Conservation (phyloP, 1,140 invertebrate genomes). For the Bombus superbus region DNA sequence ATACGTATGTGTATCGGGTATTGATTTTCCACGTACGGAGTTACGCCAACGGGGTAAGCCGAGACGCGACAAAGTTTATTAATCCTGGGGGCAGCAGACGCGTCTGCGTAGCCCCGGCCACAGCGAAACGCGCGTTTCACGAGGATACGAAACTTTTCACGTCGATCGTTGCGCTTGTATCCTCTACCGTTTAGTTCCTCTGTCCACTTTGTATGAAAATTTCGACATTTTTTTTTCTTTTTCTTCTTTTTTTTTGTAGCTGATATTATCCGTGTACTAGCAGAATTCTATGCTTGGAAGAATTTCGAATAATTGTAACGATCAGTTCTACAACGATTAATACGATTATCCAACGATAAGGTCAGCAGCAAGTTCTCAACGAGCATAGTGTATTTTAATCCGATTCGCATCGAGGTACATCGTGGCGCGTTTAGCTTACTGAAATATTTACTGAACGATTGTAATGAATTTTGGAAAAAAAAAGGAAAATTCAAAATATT, state of each 20-base stretch:
- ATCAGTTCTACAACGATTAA: no score
- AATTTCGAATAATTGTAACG: no score
- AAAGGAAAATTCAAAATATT: background rate
- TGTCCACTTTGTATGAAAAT: background rate
- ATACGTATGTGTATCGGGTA: slow-evolving; percentile 75
- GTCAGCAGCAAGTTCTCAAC: no score
- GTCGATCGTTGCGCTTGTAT: background rate
- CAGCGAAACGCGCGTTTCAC: slow-evolving; percentile 21
- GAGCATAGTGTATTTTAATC: no score
- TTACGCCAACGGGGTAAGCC: slow-evolving; percentile 64
- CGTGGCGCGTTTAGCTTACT: no score
- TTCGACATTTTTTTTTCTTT: background rate
- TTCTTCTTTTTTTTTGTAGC: background rate
- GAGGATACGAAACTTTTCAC: slow-evolving; percentile 6
- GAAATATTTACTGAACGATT: background rate
- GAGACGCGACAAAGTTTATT: slow-evolving; percentile 70
- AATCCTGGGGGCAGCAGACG: slow-evolving; percentile 59
- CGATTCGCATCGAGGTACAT: no score
- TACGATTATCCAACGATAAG: no score
- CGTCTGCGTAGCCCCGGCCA: slow-evolving; percentile 51
- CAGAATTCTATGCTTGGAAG: no score
- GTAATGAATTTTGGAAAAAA: background rate
- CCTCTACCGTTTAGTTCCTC: background rate
- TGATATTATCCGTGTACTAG: no score
- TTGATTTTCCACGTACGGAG: slow-evolving; percentile 72